Conservation (phyloP, 2,888 invertebrate genomes). For the Cryptus viduatorius region DNA sequence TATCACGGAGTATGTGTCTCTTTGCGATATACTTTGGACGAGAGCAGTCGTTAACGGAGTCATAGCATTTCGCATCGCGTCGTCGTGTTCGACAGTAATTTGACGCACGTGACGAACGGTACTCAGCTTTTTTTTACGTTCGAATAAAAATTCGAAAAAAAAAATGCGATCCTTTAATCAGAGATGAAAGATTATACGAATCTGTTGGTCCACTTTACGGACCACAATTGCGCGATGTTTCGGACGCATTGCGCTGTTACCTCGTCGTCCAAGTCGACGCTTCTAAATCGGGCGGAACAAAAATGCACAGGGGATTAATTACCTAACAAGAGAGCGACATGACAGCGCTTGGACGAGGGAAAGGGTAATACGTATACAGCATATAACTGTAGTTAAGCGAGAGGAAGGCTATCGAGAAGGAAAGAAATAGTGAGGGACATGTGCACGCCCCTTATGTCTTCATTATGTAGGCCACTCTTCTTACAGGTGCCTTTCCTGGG, state of each 20-base stretch:
- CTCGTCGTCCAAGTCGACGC: not conserved
- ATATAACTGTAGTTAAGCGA: slow-evolving; percentile 4
- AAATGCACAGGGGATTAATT: slow-evolving; percentile 74
- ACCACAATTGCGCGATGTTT: not conserved
- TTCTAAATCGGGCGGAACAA: slow-evolving; percentile 65
- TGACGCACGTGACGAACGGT: not conserved
- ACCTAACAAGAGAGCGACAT: slow-evolving; percentile 66
- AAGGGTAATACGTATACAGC: slow-evolving; percentile 70
- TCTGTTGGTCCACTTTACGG: not conserved
- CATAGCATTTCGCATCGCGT: slow-evolving; percentile 23
- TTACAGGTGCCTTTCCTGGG: slow-evolving; percentile 79
- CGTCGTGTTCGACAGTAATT: slow-evolving; percentile 7
- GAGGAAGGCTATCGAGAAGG: slow-evolving; percentile 52
- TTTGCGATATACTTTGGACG: slow-evolving; percentile 29
- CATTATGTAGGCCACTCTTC: slow-evolving; percentile 79
- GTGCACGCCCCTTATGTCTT: slow-evolving; percentile 77
- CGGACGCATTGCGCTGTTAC: not conserved
- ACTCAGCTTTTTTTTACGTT: not conserved
- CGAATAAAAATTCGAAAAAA: not conserved
- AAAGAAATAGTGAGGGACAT: slow-evolving; percentile 66
- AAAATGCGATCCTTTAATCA: not conserved
- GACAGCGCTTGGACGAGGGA: slow-evolving; percentile 30
- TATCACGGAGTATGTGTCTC: slow-evolving; percentile 67
- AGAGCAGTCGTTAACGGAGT: slow-evolving; percentile 4
- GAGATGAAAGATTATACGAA: not conserved